Base-by-base conservation (phyloP, 2,888 invertebrate species). In the Myopa tessellatipennis region DNA sequence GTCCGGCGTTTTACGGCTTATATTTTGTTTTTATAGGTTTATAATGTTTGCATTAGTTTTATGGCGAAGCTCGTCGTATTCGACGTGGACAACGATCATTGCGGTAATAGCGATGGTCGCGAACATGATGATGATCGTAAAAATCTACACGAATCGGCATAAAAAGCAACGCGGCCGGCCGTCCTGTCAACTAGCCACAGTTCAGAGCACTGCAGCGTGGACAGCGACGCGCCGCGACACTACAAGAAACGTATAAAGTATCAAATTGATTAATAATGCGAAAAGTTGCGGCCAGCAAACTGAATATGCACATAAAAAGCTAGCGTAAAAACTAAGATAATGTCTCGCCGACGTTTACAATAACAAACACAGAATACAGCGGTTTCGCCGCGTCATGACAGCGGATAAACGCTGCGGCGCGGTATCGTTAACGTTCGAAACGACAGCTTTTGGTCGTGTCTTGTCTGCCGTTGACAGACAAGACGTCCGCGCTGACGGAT, bases 231-330 rank as follows among this genome's bases (percentile, higher is more conserved):
- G 26, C 4, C 65, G 38, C 61, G 61, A 63, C 58, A 12, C 34
- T 12, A 34, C 63, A 67, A 65, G 55, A 74, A 74, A 36, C 52
- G 69, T 75, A 52, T 75, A 69, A 69, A 69, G 69, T 75, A 75
- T 75, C 75, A 75, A 75, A 75, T 75, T 75, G 75, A 69, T 75
- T 75, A 75, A 75, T 69, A 75, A 75, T 74, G 74, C 74, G 74
- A 74, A 67, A 74, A 74, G 38, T 45, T 52, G 70, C 26, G 55
- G 45, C 38, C 45, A 61, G 61, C 60, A 40, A 72, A 69, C 38
- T 60, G 60, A 58, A 74, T 18, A 18, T 7, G 40, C 36, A 50
- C 40, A 61, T 16, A 5, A 74, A 74, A 50, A 55, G 4, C 4
- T 36, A 14, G n/a, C 40, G n/a, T 8, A 12, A 45, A 70, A 26